These are phyloP conservation scores for Ptychobarbus kaznakovi DNA, from an alignment of 2,797 vertebrate genomes.

Conservation along the genomic window DNA sequence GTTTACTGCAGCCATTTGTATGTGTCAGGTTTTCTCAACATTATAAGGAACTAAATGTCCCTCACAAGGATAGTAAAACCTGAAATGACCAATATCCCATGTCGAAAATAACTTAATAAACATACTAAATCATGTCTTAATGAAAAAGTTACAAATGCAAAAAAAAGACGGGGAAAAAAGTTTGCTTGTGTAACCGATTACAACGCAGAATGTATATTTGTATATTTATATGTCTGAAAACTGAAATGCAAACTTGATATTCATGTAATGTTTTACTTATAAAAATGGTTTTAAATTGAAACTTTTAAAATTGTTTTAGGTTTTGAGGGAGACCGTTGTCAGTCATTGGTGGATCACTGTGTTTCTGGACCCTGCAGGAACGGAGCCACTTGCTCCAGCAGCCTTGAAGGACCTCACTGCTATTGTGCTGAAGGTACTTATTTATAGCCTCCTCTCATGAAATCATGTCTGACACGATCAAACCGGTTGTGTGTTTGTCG, in stretches of 20 bases:
- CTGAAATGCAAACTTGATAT: not conserved
- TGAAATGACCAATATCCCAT: not conserved
- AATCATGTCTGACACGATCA: not conserved
- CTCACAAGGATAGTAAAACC: not conserved
- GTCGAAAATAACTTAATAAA: not conserved
- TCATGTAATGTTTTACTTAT: not conserved
- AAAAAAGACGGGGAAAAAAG: not conserved
- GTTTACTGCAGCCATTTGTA: not conserved
- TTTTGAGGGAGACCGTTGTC: constrained; percentile 91
- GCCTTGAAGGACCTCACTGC: constrained; percentile 85
- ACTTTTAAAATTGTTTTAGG: constrained; percentile 71
- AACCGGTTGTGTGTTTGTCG: constrained; percentile 40
- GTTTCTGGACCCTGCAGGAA: constrained; percentile 89
- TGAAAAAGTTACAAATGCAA: not conserved
- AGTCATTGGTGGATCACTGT: constrained; percentile 90
- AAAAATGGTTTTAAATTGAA: not conserved
- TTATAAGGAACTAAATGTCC: constrained; percentile 6
- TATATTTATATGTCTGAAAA: not conserved
- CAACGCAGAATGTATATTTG: not conserved
- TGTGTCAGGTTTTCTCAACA: constrained; percentile 1
- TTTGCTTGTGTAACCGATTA: not conserved
- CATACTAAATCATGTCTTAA: too few relatives aligned
- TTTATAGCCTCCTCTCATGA: not conserved
- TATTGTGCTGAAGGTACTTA: constrained; percentile 89
- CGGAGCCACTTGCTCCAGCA: constrained; percentile 88